Conservation (phyloP, 2,113 vertebrate species). For the Fregata magnificens region DNA sequence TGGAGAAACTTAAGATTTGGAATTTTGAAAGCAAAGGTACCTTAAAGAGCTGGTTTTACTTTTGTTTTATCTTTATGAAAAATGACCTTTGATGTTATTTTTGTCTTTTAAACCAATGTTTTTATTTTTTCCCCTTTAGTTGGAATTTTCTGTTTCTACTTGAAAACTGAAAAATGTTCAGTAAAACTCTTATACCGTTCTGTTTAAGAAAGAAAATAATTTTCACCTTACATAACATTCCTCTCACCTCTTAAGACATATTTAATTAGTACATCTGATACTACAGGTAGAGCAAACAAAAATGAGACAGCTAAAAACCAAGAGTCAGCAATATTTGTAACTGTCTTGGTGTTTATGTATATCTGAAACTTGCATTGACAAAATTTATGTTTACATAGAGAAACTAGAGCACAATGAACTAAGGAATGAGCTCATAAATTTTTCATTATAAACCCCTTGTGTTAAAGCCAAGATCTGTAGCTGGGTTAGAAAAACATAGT, state of each 20-base stretch:
- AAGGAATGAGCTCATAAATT: background rate
- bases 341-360: background rate
- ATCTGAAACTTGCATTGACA: background rate
- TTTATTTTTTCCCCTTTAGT: background rate
- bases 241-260: background rate
- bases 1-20: background rate
- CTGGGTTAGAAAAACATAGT: background rate
- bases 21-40: background rate
- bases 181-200: background rate
- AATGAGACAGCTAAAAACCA: background rate
- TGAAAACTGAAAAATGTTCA: background rate
- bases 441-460: background rate
- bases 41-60: background rate
- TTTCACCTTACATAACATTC: background rate
- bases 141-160: background rate
- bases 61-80: background rate
- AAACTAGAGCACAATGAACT: background rate
- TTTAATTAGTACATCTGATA: background rate
- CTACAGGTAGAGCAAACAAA: background rate
- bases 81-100: background rate
- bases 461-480: background rate
- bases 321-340: background rate
- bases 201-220: background rate
- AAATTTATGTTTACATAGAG: background rate
- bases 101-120: background rate